Conservation (phyloP, 2,113 vertebrate genomes). For the Xenus cinereus region DNA sequence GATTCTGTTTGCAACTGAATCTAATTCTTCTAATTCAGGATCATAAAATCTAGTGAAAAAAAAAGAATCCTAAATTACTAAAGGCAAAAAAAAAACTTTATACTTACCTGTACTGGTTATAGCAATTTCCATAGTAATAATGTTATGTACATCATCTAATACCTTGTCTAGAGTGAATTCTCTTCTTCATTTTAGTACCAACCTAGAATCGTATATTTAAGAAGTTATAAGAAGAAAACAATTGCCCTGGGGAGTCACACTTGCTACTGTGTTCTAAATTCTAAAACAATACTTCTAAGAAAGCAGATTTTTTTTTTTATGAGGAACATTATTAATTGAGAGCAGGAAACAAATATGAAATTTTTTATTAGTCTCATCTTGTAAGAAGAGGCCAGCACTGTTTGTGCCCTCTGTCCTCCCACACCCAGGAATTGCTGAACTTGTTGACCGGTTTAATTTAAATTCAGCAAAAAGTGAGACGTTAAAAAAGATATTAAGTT, state of each 20-base stretch:
- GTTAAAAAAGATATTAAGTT: background rate
- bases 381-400: background rate
- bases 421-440: background rate
- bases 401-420: background rate
- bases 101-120: background rate
- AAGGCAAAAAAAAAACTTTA: background rate
- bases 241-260: background rate
- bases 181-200: background rate
- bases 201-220: constrained; percentile 4
- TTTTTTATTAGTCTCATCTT: background rate
- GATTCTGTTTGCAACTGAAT: background rate
- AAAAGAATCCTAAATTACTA: background rate
- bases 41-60: background rate
- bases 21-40: background rate
- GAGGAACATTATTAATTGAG: background rate
- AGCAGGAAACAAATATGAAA: background rate
- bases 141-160: background rate
- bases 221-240: background rate
- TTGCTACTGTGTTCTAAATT: background rate
- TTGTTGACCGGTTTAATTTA: background rate
- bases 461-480: background rate
- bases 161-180: constrained; percentile 14
- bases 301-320: constrained; percentile 2
- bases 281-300: background rate
- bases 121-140: constrained; percentile 38